Conservation (phyloP, 1,140 invertebrate species). For the Ectropis grisescens region DNA sequence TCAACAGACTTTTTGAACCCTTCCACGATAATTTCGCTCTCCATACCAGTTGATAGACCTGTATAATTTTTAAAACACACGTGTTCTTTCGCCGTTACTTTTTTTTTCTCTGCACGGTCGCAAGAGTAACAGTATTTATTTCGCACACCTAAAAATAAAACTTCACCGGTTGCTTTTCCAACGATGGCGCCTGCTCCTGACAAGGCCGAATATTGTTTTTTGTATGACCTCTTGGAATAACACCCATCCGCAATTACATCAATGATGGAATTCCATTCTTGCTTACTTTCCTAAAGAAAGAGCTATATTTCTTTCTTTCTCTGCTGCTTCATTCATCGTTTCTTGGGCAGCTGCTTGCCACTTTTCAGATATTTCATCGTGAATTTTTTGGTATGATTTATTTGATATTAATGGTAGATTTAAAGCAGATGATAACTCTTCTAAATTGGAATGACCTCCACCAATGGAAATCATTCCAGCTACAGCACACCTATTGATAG, state of each 20-base stretch:
- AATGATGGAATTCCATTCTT: slow-evolving; percentile 7
- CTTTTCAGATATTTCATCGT: background rate
- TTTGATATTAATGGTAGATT: slow-evolving; percentile 1
- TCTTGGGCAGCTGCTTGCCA: background rate
- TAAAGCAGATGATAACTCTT: slow-evolving; percentile 1
- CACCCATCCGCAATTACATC: slow-evolving; percentile 8
- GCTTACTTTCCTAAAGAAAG: slow-evolving; percentile 1
- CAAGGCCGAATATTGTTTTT: background rate
- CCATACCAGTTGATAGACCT: slow-evolving; percentile 35
- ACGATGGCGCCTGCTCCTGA: slow-evolving; percentile 1
- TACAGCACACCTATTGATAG: background rate
- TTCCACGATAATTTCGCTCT: slow-evolving; percentile 36
- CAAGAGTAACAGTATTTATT: slow-evolving; percentile 33
- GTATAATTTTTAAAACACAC: slow-evolving; percentile 30
- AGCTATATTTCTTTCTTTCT: slow-evolving; percentile 3
- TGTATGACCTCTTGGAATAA: slow-evolving; percentile 3
- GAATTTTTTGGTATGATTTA: background rate
- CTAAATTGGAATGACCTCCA: background rate
- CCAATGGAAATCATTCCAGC: background rate
- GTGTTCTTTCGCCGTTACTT: slow-evolving; percentile 1
- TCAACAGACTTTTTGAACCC: slow-evolving; percentile 34
- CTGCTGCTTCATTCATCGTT: slow-evolving; percentile 4
- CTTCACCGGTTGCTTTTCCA: slow-evolving; percentile 1
- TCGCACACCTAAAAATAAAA: slow-evolving; percentile 12
- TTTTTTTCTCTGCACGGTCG: slow-evolving; percentile 10